Evolutionary conservation across 2,113 vertebrate species (phyloP), one percentile per base, ranked within the genome.

Genomic region (Baryphthengus martii): DNA sequence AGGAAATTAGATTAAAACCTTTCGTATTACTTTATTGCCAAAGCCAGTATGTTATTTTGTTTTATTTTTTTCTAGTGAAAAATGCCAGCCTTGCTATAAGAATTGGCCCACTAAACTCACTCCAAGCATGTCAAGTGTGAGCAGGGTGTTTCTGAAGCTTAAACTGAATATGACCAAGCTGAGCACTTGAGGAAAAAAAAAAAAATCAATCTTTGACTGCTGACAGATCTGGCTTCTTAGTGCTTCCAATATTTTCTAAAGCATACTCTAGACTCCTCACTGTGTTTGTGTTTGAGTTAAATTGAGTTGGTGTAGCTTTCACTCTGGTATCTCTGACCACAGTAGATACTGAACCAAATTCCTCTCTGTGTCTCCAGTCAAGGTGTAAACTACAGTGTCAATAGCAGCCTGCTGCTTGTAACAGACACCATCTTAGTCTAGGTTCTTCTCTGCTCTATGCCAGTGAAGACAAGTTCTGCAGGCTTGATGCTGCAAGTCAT

Each of bases 331-430:
- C 20, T 89, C 49, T 62, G 45, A 58, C 24, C 0, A 0, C 11
- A 53, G 56, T 3, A 75, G 58, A 49, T 8, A 25, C 13, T 17
- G 24, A 25, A 71, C 33, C 12, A 88, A 68, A 65, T 44, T 88
- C 9, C 39, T 82, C 25, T 10, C 26, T 11, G 2, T 50, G 8
- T 40, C 42, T 67, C 8, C 17, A 50, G 2, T 15, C 25, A 55
- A 79, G 82, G 50, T 72, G 52, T 12, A 75, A 71, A 59, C 7
- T 67, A 1, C 5, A 10, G 31, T 25, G 3, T 44, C 0, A 0
- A 68, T 21, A 78, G n/a, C 56, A 71, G 33, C 18, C 19, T 26
- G 17, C 9, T 0, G 1, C 79, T 85, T 71, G 10, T 63, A 75
- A 75, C 33, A 52, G n/a, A 33, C 29, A 37, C 2, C 6, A 21